phyloP scores from a whole-genome alignment of 2,797 vertebrate genomes.

The Otus scops region DNA sequence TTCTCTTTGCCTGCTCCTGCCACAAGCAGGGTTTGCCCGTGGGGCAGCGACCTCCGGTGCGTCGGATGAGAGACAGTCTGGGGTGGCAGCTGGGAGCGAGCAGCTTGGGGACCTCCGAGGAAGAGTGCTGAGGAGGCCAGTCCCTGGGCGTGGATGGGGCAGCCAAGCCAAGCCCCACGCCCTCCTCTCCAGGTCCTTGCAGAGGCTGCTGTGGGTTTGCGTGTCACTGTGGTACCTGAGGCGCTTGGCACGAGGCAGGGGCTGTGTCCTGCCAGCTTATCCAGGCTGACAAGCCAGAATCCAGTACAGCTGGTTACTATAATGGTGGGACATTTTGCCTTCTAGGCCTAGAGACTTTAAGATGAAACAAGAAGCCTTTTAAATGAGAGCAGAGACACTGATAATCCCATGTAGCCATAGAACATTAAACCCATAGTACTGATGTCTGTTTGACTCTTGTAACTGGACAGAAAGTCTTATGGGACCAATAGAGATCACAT shows the following conservation, averaged over 20 bases:
- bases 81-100: neutral
- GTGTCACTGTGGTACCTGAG: accelerated
- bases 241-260: neutral
- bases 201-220: neutral
- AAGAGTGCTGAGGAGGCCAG: neutral
- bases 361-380: neutral
- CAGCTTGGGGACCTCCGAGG: neutral
- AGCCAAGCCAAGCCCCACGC: neutral
- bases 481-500: neutral
- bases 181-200: neutral
- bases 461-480: neutral
- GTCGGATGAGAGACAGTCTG: accelerated
- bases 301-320: neutral
- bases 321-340: neutral
- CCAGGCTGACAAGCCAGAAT: neutral
- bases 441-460: neutral
- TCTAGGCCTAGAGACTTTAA: neutral
- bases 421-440: neutral
- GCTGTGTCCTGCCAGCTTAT: neutral
- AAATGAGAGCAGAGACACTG: neutral
- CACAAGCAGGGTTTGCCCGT: accelerated
- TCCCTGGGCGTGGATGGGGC: accelerated
- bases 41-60: neutral
- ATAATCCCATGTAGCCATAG: neutral
- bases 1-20: neutral